These are phyloP conservation scores for Oscheius sp. DNA, from an alignment of 1,140 invertebrate genomes.

Conservation along the genomic window DNA sequence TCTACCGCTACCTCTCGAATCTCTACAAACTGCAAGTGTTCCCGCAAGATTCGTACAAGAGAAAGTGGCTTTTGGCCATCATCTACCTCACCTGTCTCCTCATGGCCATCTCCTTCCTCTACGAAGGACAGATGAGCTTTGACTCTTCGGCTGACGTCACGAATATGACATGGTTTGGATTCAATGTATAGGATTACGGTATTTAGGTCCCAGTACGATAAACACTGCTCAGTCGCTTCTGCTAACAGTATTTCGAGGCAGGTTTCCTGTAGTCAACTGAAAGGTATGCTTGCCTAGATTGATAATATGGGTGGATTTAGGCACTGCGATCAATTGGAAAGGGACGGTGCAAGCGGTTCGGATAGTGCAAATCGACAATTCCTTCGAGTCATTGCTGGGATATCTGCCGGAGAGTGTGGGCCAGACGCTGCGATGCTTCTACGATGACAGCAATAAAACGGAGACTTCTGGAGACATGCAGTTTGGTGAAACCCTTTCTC, in stretches of 20 bases:
- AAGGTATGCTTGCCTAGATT: constrained; percentile 34
- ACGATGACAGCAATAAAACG: constrained; percentile 42
- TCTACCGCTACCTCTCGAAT: constrained; percentile 44
- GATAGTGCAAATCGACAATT: constrained; percentile 50
- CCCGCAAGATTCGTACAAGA: constrained; percentile 22
- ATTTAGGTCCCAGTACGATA: constrained; percentile 17
- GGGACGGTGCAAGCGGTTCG: constrained; percentile 51
- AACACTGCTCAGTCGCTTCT: constrained; percentile 38
- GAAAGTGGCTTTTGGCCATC: constrained; percentile 45
- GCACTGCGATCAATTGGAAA: constrained; percentile 53
- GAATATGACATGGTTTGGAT: constrained; percentile 55
- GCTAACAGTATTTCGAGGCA: constrained; percentile 47
- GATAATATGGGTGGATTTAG: constrained; percentile 5
- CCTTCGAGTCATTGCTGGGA: constrained; percentile 52
- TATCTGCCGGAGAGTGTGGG: constrained; percentile 50
- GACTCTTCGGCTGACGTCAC: constrained; percentile 45
- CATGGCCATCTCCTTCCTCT: constrained; percentile 55
- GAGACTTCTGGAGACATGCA: background rate
- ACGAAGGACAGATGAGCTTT: constrained; percentile 44
- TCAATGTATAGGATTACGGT: constrained; percentile 5
- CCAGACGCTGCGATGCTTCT: constrained; percentile 51
- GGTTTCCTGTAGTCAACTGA: constrained; percentile 49
- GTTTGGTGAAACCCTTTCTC: constrained; percentile 10
- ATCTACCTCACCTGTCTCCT: constrained; percentile 49
- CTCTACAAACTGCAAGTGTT: constrained; percentile 46